Evolutionary conservation across 2,797 vertebrate species (phyloP).

Genomic region (Lateolabrax maculatus): DNA sequence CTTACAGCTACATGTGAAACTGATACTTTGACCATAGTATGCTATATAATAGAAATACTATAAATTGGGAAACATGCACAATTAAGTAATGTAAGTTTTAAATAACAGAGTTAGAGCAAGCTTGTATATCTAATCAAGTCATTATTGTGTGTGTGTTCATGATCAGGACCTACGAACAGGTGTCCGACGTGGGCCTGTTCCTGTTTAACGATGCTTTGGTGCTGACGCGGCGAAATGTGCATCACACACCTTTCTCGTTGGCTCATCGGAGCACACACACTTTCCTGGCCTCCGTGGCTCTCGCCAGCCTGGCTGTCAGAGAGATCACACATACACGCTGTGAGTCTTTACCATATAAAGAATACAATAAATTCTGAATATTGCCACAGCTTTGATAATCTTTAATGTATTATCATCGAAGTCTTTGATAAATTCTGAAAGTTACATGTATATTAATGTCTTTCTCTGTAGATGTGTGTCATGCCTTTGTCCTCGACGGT

Average conservation of each 20-base stretch:
- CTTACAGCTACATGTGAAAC: background rate
- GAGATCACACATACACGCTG: conserved; percentile 87
- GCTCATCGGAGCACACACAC: conserved; percentile 80
- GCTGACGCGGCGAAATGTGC: conserved; percentile 73
- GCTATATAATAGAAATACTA: background rate
- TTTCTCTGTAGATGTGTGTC: conserved; percentile 83
- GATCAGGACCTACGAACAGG: conserved; percentile 84
- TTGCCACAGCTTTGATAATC: background rate
- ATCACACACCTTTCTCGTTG: conserved; percentile 82
- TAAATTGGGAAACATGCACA: background rate
- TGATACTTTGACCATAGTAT: background rate
- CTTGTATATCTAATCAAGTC: background rate
- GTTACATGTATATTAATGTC: accelerated
- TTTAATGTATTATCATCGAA: background rate
- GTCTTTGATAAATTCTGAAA: background rate
- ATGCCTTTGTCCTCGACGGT: conserved; percentile 87
- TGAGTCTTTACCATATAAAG: conserved; percentile 64
- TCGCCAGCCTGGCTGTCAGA: conserved; percentile 79
- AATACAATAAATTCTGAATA: background rate
- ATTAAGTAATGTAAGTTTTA: too few species aligned
- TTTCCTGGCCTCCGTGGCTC: conserved; percentile 87
- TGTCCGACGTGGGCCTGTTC: conserved; percentile 85
- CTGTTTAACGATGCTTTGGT: conserved; percentile 88
- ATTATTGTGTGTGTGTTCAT: background rate
- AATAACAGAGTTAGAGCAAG: too few species aligned